A percentile compares a stretch with the other conserved stretches of the same genome.
These are phyloP conservation scores for Sinocyclocheilus rhinocerous DNA, from an alignment of 2,113 vertebrate genomes.

Conservation along the genomic window DNA sequence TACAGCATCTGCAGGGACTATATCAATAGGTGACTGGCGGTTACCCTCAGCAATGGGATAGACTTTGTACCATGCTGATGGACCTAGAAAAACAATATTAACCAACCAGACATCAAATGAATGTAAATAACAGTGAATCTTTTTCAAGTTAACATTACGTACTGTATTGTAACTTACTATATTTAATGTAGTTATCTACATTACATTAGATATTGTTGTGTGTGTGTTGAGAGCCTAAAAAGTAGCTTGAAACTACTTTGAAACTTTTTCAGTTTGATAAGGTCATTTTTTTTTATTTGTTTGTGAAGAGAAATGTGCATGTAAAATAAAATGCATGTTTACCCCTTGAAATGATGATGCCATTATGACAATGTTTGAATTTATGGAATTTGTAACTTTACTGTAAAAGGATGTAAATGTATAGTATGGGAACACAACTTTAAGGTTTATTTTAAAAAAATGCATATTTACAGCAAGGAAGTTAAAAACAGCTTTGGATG, in stretches of 20 bases:
- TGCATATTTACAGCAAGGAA: no score
- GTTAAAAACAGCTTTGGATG: not conserved
- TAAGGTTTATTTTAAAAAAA: not conserved
- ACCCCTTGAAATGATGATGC: not conserved
- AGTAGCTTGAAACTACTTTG: no score
- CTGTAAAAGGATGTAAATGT: not conserved
- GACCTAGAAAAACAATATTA: slow-evolving; percentile 74
- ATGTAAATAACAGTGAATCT: not conserved
- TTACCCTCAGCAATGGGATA: slow-evolving; percentile 87
- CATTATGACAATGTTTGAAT: not conserved
- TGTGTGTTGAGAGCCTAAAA: not conserved
- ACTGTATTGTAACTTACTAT: not conserved
- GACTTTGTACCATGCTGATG: slow-evolving; percentile 85
- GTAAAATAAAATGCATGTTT: not conserved
- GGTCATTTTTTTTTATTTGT: no score
- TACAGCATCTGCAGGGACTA: slow-evolving; percentile 80
- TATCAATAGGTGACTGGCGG: slow-evolving; percentile 93
- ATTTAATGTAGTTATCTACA: not conserved
- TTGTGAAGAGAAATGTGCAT: no score
- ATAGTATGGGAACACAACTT: not conserved
- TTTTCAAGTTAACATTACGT: not conserved
- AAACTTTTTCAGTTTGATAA: no score
- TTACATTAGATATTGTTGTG: not conserved
- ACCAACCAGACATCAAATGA: not conserved
- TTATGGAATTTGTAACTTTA: not conserved